Evolutionary conservation across 1,140 invertebrate species (phyloP), one percentile per base, ranked within the genome.

Genomic region (Solenopsis fugax): DNA sequence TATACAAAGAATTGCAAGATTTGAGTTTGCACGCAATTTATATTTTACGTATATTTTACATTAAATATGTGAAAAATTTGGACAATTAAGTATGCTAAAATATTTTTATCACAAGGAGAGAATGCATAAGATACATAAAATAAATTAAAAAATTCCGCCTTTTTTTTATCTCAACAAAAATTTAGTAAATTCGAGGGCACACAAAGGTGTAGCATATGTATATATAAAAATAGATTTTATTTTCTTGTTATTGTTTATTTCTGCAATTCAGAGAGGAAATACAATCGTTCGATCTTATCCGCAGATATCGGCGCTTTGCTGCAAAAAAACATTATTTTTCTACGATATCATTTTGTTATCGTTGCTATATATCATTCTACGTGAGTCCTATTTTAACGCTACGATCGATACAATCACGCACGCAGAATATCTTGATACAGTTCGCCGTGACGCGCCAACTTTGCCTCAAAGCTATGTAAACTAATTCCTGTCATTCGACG

Each of bases 341-440:
- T 21, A 73, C 24, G 21, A n/a, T 13, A 12, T 29, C 24, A 82
- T 60, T 73, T 60, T 71, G 10, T 73, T 73, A 72, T 82, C 37
- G 12, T 45, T 21, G 21, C 54, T 72, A 21, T 12, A 41, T 48
- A 72, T 72, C 54, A 24, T 34, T 73, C 21, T 69, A n/a, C 48
- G 64, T 41, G 16, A 65, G 52, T 24, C 69, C 37, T 72, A 72
- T 82, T 82, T 73, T 82, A 73, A 60, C 12, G 34, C 80, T 34
- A 24, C 69, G 45, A 84, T 75, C 54, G n/a, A 84, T 75, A 84
- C 67, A 60, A 84, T 75, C 69, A 37, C 48, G 56, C 34, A 24
- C 13, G 24, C 16, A 60, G n/a, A 60, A 62, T 34, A 60, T 75
- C 69, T 73, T n/a, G 56, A 18, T 50, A 41, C 41, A 54, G 10